Percentiles rank a stretch among this genome's conserved stretches.
Conservation (phyloP, 2,888 invertebrate genomes). For the Troides helena region DNA sequence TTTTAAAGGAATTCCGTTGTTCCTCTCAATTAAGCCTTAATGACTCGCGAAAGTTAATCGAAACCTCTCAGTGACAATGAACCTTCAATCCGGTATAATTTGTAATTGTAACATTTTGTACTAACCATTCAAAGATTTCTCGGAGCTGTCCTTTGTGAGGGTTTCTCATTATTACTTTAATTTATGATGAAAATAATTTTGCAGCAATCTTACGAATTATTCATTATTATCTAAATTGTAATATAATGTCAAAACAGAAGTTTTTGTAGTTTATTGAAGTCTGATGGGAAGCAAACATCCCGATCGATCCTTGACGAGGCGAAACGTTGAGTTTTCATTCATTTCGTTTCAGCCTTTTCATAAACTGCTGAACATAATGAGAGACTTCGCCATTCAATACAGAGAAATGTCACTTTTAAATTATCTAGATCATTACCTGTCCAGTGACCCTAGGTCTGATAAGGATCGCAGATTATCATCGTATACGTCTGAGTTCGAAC, state of each 20-base stretch:
- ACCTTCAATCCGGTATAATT: conserved; percentile 14
- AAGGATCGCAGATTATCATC: no score
- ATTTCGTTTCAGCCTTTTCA: no score
- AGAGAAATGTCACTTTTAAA: no score
- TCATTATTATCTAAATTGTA: not conserved
- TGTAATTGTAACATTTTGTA: conserved; percentile 18
- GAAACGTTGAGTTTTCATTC: no score
- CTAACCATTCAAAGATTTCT: conserved; percentile 3
- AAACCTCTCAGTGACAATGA: conserved; percentile 21
- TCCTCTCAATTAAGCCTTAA: conserved; percentile 19
- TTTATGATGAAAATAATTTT: not conserved
- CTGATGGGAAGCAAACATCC: no score
- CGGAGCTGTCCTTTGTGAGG: conserved; percentile 2
- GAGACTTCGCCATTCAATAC: no score
- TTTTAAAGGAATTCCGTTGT: conserved; percentile 12
- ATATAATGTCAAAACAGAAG: not conserved
- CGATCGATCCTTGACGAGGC: no score
- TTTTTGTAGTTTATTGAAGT: no score
- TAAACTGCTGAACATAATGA: no score
- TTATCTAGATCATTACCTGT: no score
- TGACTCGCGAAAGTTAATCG: conserved; percentile 25
- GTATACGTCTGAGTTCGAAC: no score
- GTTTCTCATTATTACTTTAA: conserved; percentile 6
- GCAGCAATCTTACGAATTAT: not conserved
- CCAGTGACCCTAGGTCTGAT: no score